These are phyloP conservation scores for Sphaerophoria taeniata DNA, from an alignment of 2,888 invertebrate species.

Conservation along the genomic window DNA sequence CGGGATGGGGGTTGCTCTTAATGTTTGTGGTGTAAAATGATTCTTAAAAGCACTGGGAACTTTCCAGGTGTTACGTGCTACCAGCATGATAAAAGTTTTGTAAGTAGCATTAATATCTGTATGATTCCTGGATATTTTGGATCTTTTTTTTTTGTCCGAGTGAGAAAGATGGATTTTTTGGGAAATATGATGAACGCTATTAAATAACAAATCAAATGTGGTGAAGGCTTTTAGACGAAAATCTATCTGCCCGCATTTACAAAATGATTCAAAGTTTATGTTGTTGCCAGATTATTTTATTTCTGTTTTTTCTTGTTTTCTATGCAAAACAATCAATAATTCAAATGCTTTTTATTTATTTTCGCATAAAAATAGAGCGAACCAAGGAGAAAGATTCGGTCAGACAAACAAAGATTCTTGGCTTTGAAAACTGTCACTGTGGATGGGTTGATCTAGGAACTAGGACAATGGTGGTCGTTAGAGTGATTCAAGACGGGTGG, in stretches of 20 bases:
- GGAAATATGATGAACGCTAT: slow-evolving; percentile 38
- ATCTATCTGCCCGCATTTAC: slow-evolving; percentile 38
- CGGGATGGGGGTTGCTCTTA: slow-evolving; percentile 4
- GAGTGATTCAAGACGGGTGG: no score
- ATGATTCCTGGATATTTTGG: slow-evolving; percentile 28
- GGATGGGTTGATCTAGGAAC: no score
- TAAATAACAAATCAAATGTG: slow-evolving; percentile 35
- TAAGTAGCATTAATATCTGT: background rate
- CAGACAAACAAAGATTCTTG: no score
- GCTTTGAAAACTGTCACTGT: no score
- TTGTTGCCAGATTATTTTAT: background rate
- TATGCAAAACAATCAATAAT: background rate
- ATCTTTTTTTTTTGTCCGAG: background rate
- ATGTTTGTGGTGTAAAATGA: slow-evolving; percentile 58
- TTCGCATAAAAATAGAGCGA: no score
- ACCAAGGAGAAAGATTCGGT: no score
- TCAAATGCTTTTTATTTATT: no score
- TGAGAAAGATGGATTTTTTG: background rate
- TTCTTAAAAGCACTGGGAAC: slow-evolving; percentile 73
- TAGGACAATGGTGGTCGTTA: no score
- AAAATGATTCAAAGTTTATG: slow-evolving; percentile 1
- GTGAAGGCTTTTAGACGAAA: slow-evolving; percentile 30
- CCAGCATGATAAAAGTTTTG: slow-evolving; percentile 16
- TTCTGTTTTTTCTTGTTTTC: background rate
- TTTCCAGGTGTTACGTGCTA: slow-evolving; percentile 57